Conservation (phyloP, 2,797 vertebrate genomes). For the Bucorvus abyssinicus region DNA sequence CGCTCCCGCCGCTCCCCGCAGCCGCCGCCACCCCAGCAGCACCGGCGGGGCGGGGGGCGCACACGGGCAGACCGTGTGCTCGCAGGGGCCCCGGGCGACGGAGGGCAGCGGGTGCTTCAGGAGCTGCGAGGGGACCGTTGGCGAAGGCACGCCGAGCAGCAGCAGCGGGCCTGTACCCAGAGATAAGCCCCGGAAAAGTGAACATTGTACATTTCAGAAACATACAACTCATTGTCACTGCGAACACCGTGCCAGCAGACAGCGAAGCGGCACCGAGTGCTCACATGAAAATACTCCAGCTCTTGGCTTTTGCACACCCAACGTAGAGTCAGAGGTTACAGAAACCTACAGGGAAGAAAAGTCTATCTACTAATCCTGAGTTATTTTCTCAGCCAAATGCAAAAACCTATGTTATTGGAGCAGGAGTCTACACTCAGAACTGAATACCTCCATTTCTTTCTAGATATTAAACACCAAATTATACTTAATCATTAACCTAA, state of each 20-base stretch:
- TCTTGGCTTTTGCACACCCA: background rate
- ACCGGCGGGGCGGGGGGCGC: background rate
- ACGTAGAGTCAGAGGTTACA: background rate
- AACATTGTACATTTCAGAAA: fast-evolving
- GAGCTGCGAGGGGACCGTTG: background rate
- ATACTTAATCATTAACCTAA: background rate
- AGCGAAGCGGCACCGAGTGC: fast-evolving
- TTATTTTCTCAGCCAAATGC: background rate
- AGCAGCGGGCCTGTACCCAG: background rate
- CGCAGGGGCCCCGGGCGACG: background rate
- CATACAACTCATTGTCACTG: fast-evolving
- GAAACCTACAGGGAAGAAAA: background rate
- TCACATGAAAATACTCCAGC: fast-evolving
- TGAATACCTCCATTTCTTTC: background rate
- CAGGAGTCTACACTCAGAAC: background rate
- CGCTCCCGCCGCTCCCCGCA: background rate
- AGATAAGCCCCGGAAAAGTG: fast-evolving
- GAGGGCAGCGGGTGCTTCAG: background rate
- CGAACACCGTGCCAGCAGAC: fast-evolving
- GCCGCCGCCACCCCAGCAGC: background rate
- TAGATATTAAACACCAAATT: background rate
- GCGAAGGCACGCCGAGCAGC: background rate
- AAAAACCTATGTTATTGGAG: fast-evolving
- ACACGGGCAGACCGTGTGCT: background rate
- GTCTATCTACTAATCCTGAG: fast-evolving